Evolutionary conservation across 2,113 vertebrate species (phyloP).

Genomic region (Hydrolagus affinis): DNA sequence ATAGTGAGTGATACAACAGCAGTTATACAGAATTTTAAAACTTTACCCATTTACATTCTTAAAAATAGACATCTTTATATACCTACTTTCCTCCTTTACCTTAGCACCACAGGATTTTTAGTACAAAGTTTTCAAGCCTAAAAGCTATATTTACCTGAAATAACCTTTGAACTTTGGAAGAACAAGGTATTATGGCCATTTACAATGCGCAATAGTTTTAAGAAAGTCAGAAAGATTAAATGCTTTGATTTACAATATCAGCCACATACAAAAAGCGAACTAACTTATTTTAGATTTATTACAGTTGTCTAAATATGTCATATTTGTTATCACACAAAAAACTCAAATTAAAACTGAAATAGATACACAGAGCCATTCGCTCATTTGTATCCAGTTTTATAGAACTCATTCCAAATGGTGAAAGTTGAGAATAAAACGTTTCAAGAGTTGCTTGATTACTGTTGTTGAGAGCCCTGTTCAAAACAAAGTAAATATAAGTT

Average conservation of each 20-base stretch:
- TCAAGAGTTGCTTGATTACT: slow-evolving; percentile 53
- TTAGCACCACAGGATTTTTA: slow-evolving; percentile 89
- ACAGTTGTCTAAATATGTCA: slow-evolving; percentile 27
- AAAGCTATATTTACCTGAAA: slow-evolving; percentile 78
- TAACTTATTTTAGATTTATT: slow-evolving; percentile 26
- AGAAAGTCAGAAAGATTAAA: slow-evolving; percentile 31
- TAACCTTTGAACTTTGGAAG: slow-evolving; percentile 74
- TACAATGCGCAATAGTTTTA: slow-evolving; percentile 45
- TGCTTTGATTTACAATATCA: slow-evolving; percentile 31
- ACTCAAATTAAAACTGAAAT: slow-evolving; percentile 26
- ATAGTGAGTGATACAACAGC: slow-evolving; percentile 77
- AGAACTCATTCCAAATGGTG: slow-evolving; percentile 48
- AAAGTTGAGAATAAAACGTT: slow-evolving; percentile 34
- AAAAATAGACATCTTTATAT: slow-evolving; percentile 80
- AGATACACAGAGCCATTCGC: slow-evolving; percentile 38
- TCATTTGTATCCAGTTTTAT: slow-evolving; percentile 42
- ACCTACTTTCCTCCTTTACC: slow-evolving; percentile 66
- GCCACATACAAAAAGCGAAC: slow-evolving; percentile 31
- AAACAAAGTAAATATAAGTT: slow-evolving; percentile 35
- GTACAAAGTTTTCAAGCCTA: slow-evolving; percentile 68
- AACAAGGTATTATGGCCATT: slow-evolving; percentile 84
- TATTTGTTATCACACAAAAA: slow-evolving; percentile 25
- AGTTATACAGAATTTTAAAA: slow-evolving; percentile 68
- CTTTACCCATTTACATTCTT: slow-evolving; percentile 73
- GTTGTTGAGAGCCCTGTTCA: slow-evolving; percentile 85